Evolutionary conservation across 2,888 invertebrate genomes (phyloP).

Genomic region (Acholoe squamosa): DNA sequence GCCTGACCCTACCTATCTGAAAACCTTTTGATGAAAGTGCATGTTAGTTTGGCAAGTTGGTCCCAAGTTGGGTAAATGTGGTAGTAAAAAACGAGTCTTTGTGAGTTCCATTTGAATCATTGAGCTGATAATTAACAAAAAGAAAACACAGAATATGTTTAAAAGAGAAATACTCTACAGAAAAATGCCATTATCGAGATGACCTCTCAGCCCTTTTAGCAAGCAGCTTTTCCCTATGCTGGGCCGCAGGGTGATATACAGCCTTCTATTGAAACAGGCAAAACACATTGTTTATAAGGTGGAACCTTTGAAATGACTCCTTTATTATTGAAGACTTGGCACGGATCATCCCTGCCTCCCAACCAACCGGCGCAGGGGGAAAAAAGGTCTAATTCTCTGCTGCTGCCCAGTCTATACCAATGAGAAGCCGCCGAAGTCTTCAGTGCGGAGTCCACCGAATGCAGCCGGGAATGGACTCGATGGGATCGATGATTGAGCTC

Average conservation of each 20-base stretch:
- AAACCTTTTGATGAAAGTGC: neutral
- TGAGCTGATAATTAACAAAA: neutral
- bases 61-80: neutral
- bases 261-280: neutral
- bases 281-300: constrained; percentile 29
- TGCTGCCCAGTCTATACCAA: neutral
- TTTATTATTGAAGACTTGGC: constrained; percentile 19
- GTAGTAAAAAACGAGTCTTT: neutral
- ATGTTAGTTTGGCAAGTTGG: constrained; percentile 27
- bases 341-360: neutral
- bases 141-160: neutral
- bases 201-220: neutral
- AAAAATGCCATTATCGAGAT: neutral
- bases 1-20: constrained; percentile 17
- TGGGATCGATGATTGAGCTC: constrained; percentile 30
- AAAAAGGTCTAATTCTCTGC: constrained; percentile 27
- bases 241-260: neutral
- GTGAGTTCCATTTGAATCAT: neutral
- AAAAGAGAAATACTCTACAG: neutral
- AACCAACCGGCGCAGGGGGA: neutral
- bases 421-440: constrained; percentile 9
- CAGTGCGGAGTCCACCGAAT: constrained; percentile 36
- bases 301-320: constrained; percentile 6
- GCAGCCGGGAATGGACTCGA: constrained; percentile 21
- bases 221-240: neutral